These are phyloP conservation scores for Harpegnathos saltator DNA, from an alignment of 1,140 invertebrate genomes.

Conservation along the genomic window DNA sequence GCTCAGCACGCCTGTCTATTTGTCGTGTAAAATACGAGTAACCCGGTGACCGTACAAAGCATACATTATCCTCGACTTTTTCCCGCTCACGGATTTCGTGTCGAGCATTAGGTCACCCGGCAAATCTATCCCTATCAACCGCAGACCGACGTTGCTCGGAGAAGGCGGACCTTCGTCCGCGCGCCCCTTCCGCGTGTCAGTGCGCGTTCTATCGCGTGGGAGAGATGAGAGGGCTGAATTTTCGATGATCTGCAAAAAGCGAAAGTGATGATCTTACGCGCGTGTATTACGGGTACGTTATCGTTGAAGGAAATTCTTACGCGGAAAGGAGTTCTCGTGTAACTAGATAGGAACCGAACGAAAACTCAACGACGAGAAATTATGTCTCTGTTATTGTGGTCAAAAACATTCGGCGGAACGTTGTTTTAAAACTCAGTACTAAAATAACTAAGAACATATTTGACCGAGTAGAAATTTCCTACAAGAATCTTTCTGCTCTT, in stretches of 20 bases:
- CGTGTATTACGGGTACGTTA: slow-evolving; percentile 1
- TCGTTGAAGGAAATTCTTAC: not conserved
- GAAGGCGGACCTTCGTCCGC: not conserved
- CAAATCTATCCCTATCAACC: slow-evolving; percentile 74
- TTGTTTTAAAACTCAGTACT: too few relatives aligned
- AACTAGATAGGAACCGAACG: too few relatives aligned
- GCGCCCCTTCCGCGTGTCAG: not conserved
- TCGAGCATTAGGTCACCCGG: slow-evolving; percentile 50
- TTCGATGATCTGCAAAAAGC: slow-evolving; percentile 34
- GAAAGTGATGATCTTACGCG: not conserved
- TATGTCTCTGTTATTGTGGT: too few relatives aligned
- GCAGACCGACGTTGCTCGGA: slow-evolving; percentile 63
- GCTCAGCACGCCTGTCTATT: slow-evolving; percentile 62
- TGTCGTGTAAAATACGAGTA: slow-evolving; percentile 70
- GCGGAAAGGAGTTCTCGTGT: too few relatives aligned
- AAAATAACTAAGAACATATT: too few relatives aligned
- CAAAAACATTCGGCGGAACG: too few relatives aligned
- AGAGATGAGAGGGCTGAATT: slow-evolving; percentile 41
- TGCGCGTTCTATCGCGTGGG: not conserved
- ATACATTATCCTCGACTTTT: slow-evolving; percentile 74
- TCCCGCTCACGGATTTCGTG: slow-evolving; percentile 45
- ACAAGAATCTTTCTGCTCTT: too few relatives aligned
- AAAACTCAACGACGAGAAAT: too few relatives aligned
- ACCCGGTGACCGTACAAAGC: slow-evolving; percentile 67
- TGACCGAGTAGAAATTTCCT: too few relatives aligned